phyloP scores from a whole-genome alignment of 1,140 invertebrate species.

The Drosophila sp. region DNA sequence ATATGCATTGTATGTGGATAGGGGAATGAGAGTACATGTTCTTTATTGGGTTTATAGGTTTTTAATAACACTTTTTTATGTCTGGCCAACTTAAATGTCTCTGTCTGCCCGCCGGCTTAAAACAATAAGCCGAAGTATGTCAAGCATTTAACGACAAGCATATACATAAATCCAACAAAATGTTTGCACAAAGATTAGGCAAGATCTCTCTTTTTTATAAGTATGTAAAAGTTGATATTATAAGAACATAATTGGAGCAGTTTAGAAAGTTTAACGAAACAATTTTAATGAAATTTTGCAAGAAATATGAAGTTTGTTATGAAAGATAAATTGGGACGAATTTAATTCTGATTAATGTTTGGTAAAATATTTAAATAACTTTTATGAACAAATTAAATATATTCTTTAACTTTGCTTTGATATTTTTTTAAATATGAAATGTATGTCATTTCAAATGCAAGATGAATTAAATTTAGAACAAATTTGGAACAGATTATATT shows the following conservation, averaged over 20 bases:
- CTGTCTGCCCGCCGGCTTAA: background rate
- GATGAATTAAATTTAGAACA: too few species aligned
- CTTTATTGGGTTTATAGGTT: slow-evolving; percentile 65
- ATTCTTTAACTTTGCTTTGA: too few species aligned
- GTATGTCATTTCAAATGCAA: too few species aligned
- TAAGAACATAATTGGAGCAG: background rate
- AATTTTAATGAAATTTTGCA: background rate
- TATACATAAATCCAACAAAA: slow-evolving; percentile 31
- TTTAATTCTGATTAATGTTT: too few species aligned
- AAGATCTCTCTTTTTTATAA: slow-evolving; percentile 27
- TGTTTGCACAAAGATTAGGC: slow-evolving; percentile 51
- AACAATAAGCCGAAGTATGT: slow-evolving; percentile 53
- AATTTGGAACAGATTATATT: too few species aligned
- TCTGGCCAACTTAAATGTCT: slow-evolving; percentile 35
- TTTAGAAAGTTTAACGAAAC: background rate
- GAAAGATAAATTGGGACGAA: too few species aligned
- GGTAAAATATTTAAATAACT: too few species aligned
- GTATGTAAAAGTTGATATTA: slow-evolving; percentile 7
- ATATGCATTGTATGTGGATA: slow-evolving; percentile 53
- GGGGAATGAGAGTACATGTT: slow-evolving; percentile 28
- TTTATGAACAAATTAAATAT: too few species aligned
- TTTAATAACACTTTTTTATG: slow-evolving; percentile 77
- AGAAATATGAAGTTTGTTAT: background rate
- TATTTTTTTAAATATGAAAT: too few species aligned
- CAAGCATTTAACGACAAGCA: slow-evolving; percentile 62